A percentile compares a stretch with the other conserved stretches of the same genome.
These are phyloP conservation scores for Cetonia aurata DNA, from an alignment of 2,888 invertebrate species.

Conservation along the genomic window DNA sequence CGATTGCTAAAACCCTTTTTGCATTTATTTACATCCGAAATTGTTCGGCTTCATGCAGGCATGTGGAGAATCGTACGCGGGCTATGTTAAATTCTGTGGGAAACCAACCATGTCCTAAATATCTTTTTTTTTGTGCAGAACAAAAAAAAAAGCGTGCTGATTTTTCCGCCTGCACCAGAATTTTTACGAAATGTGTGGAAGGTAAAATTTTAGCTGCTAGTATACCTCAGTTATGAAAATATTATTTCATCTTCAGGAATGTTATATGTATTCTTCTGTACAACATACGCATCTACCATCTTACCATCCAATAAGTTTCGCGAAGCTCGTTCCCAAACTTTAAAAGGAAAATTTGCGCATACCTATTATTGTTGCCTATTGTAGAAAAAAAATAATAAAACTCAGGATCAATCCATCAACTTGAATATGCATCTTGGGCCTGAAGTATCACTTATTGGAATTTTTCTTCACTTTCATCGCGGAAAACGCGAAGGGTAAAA, in stretches of 20 bases:
- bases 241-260: too few relatives aligned
- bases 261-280: too few relatives aligned
- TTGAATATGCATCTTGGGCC: constrained; percentile 17
- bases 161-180: too few relatives aligned
- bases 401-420: constrained; percentile 33
- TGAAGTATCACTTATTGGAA: constrained; percentile 35
- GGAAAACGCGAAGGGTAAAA: constrained; percentile 15
- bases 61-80: too few relatives aligned
- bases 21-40: constrained; percentile 21
- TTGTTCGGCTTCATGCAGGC: background rate
- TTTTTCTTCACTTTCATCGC: constrained; percentile 30
- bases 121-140: too few relatives aligned
- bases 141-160: too few relatives aligned
- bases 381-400: constrained; percentile 17
- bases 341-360: background rate
- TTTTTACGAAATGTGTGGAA: too few relatives aligned
- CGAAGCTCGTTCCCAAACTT: background rate
- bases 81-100: too few relatives aligned
- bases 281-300: too few relatives aligned
- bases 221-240: too few relatives aligned
- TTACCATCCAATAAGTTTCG: background rate
- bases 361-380: background rate
- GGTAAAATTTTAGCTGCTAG: too few relatives aligned
- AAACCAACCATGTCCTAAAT: too few relatives aligned
- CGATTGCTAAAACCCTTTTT: constrained; percentile 12